Base-by-base conservation (phyloP, 2,113 vertebrate genomes). In the Lontra canadensis region DNA sequence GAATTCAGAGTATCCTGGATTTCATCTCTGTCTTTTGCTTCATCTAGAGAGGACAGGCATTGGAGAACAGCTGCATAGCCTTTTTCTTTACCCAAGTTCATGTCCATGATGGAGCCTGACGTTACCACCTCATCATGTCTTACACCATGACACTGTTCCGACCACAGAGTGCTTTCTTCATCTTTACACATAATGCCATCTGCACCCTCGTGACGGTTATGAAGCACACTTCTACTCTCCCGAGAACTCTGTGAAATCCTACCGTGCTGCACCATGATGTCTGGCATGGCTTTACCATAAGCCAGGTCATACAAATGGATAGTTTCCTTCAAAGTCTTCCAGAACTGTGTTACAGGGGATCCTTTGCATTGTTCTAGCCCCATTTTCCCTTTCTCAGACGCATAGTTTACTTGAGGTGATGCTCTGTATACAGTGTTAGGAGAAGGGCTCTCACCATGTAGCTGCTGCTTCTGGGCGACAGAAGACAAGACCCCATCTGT, bases 291-390 rank as follows among this genome's bases (percentile, higher is more conserved):
- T 96, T 98, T 98, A 44, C 96, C 93, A 63, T 88, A 96, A 89
- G 96, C 96, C 74, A 98, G 96, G 20, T 98, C 97, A 36, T 97
- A 98, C 49, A 98, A 20, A 3, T 96, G 97, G 67, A 98, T 97
- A 7, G 97, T 98, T 98, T 98, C 98, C 96, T 99, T 98, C 88
- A 98, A 98, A 93, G 98, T 97, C 47, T 98, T 98, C 98, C 98
- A 98, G 57, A 98, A 90, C 10, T 98, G 98, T 97, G 97, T 98
- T 94, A 96, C 94, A 90, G 97, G 98, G 78, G 97, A 98, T 47
- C 98, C 97, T 94, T 90, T 97, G 59, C 97, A 95, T 5, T 98
- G 98, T 74, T 98, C 97, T 97, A 97, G 98, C 83, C 96, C 97
- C 55, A 98, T 97, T 87, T 98, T 97, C 78, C 98, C 97, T 96